A percentile compares a stretch with the other conserved stretches of the same genome.
Evolutionary conservation across 2,113 vertebrate species (phyloP).

Genomic region (Falcunculus frontatus): DNA sequence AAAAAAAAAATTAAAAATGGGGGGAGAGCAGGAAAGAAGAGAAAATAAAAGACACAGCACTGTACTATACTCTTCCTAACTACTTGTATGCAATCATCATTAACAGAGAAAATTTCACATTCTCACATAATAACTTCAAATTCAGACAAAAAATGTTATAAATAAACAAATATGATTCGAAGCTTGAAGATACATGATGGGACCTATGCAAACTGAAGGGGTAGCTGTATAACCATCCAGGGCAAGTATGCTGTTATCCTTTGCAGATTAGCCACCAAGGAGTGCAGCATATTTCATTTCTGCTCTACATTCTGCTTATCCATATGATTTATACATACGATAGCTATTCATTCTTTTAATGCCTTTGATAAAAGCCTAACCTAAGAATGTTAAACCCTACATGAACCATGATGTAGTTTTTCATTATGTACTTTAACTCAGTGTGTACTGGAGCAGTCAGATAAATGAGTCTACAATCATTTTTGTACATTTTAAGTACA

Average conservation of each 20-base stretch:
- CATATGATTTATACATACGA: not conserved
- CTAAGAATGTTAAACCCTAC: constrained; percentile 58
- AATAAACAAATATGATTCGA: not conserved
- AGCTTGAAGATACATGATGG: not conserved
- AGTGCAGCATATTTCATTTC: not conserved
- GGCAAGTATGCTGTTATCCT: not conserved
- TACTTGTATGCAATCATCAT: not conserved
- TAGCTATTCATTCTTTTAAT: constrained; percentile 36
- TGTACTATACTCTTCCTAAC: not conserved
- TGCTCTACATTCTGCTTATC: not conserved
- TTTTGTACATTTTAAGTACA: constrained; percentile 36
- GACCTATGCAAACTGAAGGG: not conserved
- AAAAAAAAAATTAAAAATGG: rapidly evolving
- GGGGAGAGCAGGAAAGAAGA: rapidly evolving
- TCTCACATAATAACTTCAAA: not conserved
- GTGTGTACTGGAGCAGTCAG: not conserved
- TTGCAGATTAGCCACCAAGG: not conserved
- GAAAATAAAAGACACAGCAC: not conserved
- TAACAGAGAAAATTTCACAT: not conserved
- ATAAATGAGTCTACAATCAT: constrained; percentile 30
- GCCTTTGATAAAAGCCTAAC: constrained; percentile 48
- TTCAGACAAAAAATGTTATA: not conserved
- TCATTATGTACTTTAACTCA: constrained; percentile 27
- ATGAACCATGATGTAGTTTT: constrained; percentile 39
- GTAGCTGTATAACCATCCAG: not conserved